Percentiles rank a stretch among this genome's conserved stretches.
Evolutionary conservation across 2,797 vertebrate species (phyloP).

Genomic region (Sebastes steindachneri): DNA sequence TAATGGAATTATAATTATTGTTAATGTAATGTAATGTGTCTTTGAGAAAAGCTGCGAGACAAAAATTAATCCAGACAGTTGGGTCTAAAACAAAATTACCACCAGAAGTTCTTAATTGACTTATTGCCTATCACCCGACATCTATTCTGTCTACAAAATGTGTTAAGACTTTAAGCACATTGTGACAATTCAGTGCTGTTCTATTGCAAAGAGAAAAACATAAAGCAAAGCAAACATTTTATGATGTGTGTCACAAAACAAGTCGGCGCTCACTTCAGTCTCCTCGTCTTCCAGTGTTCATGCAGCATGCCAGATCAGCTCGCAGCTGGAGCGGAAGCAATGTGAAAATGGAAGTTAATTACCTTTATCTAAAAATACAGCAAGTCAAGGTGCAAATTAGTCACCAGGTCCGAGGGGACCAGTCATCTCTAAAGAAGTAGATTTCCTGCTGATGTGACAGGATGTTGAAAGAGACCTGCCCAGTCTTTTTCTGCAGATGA

Average conservation of each 20-base stretch:
- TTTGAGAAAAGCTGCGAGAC: not conserved
- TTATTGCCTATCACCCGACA: not conserved
- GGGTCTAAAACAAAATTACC: not conserved
- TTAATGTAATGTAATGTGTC: not conserved
- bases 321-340: constrained; percentile 57
- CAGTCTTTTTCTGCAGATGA: not conserved
- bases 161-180: not conserved
- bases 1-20: constrained; percentile 4
- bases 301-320: constrained; percentile 10
- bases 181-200: not conserved
- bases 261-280: constrained; percentile 1
- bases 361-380: constrained; percentile 78
- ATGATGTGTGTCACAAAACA: not conserved
- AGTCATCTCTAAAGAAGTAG: constrained; percentile 29
- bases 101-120: not conserved
- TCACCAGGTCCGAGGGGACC: constrained; percentile 30
- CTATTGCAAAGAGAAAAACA: not conserved
- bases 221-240: not conserved
- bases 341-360: constrained; percentile 72
- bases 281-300: constrained; percentile 4
- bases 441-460: constrained; percentile 47
- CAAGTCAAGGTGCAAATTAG: constrained; percentile 53
- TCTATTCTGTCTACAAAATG: not conserved
- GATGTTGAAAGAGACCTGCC: constrained; percentile 48
- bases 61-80: not conserved